Conservation (phyloP, 2,888 invertebrate species). For the Perizoma affinitatum region DNA sequence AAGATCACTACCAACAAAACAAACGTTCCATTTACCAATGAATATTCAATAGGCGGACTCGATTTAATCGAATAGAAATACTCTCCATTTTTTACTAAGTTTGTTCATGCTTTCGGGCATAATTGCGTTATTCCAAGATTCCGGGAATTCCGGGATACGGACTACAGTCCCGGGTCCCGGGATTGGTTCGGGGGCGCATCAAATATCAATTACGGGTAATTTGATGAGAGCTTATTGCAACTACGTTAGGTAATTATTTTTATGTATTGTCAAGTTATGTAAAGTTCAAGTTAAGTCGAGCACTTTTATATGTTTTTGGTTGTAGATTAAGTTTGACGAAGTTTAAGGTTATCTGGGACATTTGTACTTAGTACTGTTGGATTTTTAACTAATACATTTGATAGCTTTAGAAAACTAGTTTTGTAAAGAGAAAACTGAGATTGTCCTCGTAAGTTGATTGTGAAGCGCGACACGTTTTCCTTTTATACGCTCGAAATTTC, state of each 20-base stretch:
- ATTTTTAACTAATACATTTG: not conserved
- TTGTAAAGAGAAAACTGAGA: not conserved
- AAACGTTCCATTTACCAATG: conserved; percentile 17
- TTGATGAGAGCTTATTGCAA: conserved; percentile 15
- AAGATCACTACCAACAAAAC: conserved; percentile 2
- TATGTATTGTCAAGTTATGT: not conserved
- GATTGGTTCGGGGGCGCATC: not conserved
- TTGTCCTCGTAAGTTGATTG: not conserved
- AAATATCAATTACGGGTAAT: conserved; percentile 22
- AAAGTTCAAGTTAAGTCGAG: not conserved
- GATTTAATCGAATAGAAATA: conserved; percentile 37
- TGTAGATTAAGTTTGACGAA: not conserved
- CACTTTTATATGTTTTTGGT: not conserved
- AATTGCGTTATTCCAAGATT: conserved; percentile 31
- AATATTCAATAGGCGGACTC: conserved; percentile 41
- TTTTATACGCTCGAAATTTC: conserved; percentile 10
- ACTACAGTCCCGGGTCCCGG: not conserved
- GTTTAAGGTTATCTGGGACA: not conserved
- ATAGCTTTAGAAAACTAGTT: not conserved
- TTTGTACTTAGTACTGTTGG: too few species aligned
- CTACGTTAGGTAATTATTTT: conserved; percentile 4
- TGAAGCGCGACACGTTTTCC: conserved; percentile 6
- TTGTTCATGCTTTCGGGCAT: conserved; percentile 30
- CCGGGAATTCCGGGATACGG: conserved; percentile 1
- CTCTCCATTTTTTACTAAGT: conserved; percentile 27